Percentiles rank a stretch among this genome's conserved stretches.
Evolutionary conservation across 2,888 invertebrate species (phyloP).

Genomic region (Scaptomyza cyrtandrae): DNA sequence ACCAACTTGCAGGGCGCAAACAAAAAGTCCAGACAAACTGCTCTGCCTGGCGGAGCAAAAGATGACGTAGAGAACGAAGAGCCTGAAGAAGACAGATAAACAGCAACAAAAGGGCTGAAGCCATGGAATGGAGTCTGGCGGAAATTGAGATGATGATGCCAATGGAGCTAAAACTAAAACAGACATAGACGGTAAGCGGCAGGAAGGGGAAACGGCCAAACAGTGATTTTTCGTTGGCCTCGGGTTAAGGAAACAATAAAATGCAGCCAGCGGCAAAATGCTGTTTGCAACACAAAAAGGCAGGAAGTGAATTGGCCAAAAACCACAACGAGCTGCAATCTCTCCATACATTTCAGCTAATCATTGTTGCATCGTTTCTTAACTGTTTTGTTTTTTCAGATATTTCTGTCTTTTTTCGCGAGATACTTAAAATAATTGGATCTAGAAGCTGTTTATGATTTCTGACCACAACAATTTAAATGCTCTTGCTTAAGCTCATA

Average conservation of each 20-base stretch:
- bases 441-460: background rate
- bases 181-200: background rate
- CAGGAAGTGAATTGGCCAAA: conserved; percentile 45
- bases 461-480: background rate
- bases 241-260: conserved; percentile 62
- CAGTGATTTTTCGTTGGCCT: conserved; percentile 35
- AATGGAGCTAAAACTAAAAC: conserved; percentile 1
- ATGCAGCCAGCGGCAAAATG: conserved; percentile 64
- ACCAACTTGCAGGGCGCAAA: conserved; percentile 20
- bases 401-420: background rate
- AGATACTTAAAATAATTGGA: background rate
- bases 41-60: background rate
- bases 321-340: conserved; percentile 42
- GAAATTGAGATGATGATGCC: conserved; percentile 37
- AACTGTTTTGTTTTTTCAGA: background rate
- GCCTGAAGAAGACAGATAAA: conserved; percentile 2
- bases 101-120: conserved; percentile 13
- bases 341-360: conserved; percentile 33
- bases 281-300: conserved; percentile 5
- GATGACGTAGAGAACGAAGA: background rate
- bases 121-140: conserved; percentile 24
- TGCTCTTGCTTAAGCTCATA: background rate
- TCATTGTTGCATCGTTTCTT: conserved; percentile 24
- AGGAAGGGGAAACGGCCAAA: conserved; percentile 1
- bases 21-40: conserved; percentile 22